Evolutionary conservation across 2,888 invertebrate genomes (phyloP), one percentile per base, ranked within the genome.

Genomic region (Andrena fulva): DNA sequence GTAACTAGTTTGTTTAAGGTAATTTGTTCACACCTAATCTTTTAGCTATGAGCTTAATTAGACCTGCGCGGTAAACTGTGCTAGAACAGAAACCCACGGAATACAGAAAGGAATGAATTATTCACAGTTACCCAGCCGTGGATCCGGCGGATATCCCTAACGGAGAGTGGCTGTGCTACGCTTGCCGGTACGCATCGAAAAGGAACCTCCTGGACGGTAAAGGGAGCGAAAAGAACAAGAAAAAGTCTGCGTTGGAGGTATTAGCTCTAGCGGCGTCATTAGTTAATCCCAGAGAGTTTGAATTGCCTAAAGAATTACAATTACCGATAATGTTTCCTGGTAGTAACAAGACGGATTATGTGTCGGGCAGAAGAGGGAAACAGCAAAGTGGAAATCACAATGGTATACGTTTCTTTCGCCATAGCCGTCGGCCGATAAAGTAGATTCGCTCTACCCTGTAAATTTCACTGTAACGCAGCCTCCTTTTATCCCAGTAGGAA

Each of bases 111-210:
- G 27, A n/a, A 56, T 68, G 59, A 35, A 72, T 48, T 69, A 67
- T 80, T 94, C 94, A 0, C 93, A 98, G 98, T 95, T 98, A 99
- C 94, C 99, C 99, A 1, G 99, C 99, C 0, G 94, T 99, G 73
- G 97, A 97, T 79, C 97, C 97, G 91, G 96, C 97, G 86, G 98
- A 98, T 92, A 97, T 99, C 87, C 99, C 99, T 0, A 95, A 96
- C 66, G 98, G 99, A 0, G 97, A 98, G 93, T 99, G 99, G 98
- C 94, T 98, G 84, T 99, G 99, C 91, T 97, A 97, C 89, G 96
- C 97, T 87, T 99, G 99, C 93, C 95, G 94, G 80, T 95, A 95
- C 86, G 92, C 94, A 88, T 89, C 94, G 89, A 93, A 92, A 70
- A 91, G 90, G 68, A 92, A 93, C n/a, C 62, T 84, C 0, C 84